A percentile compares a stretch with the other conserved stretches of the same genome.
Evolutionary conservation across 2,797 vertebrate species (phyloP).

Genomic region (Lates japonicus): DNA sequence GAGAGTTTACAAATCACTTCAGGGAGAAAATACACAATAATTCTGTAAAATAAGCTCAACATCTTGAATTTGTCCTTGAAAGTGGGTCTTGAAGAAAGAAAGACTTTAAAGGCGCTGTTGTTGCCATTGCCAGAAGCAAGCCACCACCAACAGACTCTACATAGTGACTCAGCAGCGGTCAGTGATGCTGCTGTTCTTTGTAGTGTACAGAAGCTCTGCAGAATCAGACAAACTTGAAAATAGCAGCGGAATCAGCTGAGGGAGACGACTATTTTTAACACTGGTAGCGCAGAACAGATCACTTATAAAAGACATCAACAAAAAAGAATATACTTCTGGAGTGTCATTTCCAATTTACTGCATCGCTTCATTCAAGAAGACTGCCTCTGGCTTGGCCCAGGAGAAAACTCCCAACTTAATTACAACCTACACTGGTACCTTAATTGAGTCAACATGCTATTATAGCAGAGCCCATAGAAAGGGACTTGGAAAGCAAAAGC

Average conservation of each 20-base stretch:
- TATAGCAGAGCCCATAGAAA: constrained; percentile 49
- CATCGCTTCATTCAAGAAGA: constrained; percentile 52
- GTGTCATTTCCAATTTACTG: constrained; percentile 60
- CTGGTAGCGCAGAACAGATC: constrained; percentile 43
- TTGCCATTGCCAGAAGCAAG: constrained; percentile 40
- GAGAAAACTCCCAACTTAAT: constrained; percentile 73
- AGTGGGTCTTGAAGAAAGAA: constrained; percentile 36
- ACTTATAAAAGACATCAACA: constrained; percentile 53
- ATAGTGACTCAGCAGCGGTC: constrained; percentile 71
- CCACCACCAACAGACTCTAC: constrained; percentile 41
- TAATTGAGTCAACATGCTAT: constrained; percentile 79
- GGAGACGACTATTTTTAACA: constrained; percentile 71
- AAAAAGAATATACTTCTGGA: constrained; percentile 47
- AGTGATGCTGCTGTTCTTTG: constrained; percentile 60
- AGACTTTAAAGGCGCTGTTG: constrained; percentile 45
- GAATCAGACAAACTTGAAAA: constrained; percentile 65
- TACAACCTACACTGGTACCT: constrained; percentile 74
- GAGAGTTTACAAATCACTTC: background rate
- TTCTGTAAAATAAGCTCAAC: constrained; percentile 3
- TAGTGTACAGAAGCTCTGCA: constrained; percentile 54
- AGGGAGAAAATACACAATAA: background rate
- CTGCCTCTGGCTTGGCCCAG: constrained; percentile 56
- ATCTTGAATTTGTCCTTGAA: constrained; percentile 39
- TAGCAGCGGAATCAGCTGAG: constrained; percentile 63
- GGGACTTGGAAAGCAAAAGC: constrained; percentile 52